Percentiles rank a stretch among this genome's conserved stretches.
phyloP scores from a whole-genome alignment of 2,888 invertebrate genomes.

The Norana najaformis region DNA sequence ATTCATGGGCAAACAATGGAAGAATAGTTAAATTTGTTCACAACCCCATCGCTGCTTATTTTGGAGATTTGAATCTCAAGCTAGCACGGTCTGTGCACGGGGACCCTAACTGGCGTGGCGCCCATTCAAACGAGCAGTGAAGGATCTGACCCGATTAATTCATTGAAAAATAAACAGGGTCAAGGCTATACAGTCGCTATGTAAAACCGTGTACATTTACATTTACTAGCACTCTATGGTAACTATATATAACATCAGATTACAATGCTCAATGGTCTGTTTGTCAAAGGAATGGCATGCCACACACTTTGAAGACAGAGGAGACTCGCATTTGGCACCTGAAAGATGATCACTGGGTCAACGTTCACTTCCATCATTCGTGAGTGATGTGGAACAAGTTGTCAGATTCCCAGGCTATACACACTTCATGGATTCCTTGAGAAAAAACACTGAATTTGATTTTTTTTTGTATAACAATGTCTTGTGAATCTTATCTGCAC shows the following conservation, averaged over 20 bases:
- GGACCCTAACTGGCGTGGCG: no score
- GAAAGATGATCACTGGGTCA: conserved; percentile 20
- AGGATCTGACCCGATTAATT: no score
- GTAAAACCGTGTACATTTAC: no score
- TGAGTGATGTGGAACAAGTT: background rate
- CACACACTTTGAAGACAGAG: conserved; percentile 19
- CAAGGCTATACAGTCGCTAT: no score
- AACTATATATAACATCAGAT: background rate
- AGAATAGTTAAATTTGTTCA: background rate
- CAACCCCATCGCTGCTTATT: no score
- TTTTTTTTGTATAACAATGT: background rate
- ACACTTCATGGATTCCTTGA: conserved; percentile 4
- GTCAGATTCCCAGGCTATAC: background rate
- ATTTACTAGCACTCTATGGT: background rate
- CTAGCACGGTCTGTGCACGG: no score
- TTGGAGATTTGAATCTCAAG: no score
- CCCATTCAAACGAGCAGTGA: no score
- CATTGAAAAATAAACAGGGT: no score
- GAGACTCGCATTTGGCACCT: conserved; percentile 21
- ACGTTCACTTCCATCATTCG: conserved; percentile 21
- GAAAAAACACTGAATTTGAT: background rate
- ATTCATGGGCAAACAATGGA: background rate
- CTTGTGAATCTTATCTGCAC: background rate
- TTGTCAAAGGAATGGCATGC: background rate
- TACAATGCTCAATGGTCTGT: background rate